Evolutionary conservation across 2,113 vertebrate species (phyloP).

Genomic region (Prolemur simus): DNA sequence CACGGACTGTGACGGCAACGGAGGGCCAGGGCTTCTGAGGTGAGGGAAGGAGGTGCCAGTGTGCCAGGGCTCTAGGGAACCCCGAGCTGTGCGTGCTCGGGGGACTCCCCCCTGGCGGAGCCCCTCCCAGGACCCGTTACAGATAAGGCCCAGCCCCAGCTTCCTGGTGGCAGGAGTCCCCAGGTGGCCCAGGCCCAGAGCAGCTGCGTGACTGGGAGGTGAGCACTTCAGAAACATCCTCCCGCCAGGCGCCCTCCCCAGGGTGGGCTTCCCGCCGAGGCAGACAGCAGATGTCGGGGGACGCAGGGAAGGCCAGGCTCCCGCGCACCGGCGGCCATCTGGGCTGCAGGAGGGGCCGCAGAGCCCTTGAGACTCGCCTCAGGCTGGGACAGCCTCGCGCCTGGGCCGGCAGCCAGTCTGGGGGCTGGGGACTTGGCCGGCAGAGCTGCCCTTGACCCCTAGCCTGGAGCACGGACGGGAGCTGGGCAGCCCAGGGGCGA

Average conservation of each 20-base stretch:
- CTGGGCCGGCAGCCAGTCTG: conserved; percentile 63
- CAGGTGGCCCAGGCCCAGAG: not conserved
- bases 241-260: conserved; percentile 59
- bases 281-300: conserved; percentile 76
- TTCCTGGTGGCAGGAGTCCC: not conserved
- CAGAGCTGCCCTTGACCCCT: conserved; percentile 40
- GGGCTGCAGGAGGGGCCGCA: conserved; percentile 66
- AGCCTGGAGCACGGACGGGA: not conserved
- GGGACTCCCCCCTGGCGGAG: not conserved
- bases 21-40: not conserved
- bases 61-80: not conserved
- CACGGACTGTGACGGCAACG: not conserved
- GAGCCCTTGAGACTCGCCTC: conserved; percentile 64
- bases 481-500: too few relatives aligned
- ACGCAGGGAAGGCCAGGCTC: conserved; percentile 50
- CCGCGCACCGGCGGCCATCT: conserved; percentile 77
- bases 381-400: conserved; percentile 62
- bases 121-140: not conserved
- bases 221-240: conserved; percentile 52
- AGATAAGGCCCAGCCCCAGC: not conserved
- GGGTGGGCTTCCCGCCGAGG: conserved; percentile 61
- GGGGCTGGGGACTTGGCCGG: conserved; percentile 24
- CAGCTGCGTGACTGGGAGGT: conserved; percentile 70
- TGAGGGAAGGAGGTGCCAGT: not conserved
- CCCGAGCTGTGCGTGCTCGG: not conserved